A percentile compares a stretch with the other conserved stretches of the same genome.
These are phyloP conservation scores for Siniperca scherzeri DNA, from an alignment of 2,797 vertebrate genomes.

Conservation along the genomic window DNA sequence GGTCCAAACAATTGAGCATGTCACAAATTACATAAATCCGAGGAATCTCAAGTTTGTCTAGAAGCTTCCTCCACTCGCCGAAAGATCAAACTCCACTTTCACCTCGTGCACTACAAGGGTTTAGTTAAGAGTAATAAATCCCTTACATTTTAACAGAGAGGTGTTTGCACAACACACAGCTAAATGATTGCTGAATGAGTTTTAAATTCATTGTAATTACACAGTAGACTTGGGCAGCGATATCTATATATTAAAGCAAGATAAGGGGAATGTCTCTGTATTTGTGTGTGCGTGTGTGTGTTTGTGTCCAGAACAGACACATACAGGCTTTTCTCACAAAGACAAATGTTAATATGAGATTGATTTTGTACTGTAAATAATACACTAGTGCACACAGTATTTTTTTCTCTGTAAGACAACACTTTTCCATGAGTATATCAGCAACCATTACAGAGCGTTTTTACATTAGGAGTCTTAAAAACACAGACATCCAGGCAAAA, in stretches of 20 bases:
- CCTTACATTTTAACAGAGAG: constrained; percentile 63
- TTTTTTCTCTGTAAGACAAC: not conserved
- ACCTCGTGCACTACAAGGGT: constrained; percentile 22
- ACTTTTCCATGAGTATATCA: not conserved
- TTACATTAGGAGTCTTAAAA: not conserved
- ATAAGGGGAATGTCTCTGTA: not conserved
- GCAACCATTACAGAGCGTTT: not conserved
- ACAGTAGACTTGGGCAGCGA: not conserved
- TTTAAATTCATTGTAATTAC: constrained; percentile 6
- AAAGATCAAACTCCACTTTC: constrained; percentile 84
- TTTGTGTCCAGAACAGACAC: not conserved
- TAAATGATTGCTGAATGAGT: constrained; percentile 15
- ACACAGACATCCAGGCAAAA: constrained; percentile 36
- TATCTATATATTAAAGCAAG: not conserved
- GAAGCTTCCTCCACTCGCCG: constrained; percentile 4
- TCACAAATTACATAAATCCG: constrained; percentile 14
- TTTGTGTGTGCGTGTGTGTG: not conserved
- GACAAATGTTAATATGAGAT: constrained; percentile 8
- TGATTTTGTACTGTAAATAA: constrained; percentile 19
- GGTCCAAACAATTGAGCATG: constrained; percentile 24
- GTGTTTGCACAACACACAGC: constrained; percentile 47
- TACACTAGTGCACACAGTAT: not conserved
- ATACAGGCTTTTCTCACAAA: constrained; percentile 9
- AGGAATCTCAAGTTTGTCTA: constrained; percentile 9
- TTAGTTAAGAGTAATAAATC: constrained; percentile 82